Evolutionary conservation across 1,140 invertebrate species (phyloP).

Genomic region (Triops longicaudatus): DNA sequence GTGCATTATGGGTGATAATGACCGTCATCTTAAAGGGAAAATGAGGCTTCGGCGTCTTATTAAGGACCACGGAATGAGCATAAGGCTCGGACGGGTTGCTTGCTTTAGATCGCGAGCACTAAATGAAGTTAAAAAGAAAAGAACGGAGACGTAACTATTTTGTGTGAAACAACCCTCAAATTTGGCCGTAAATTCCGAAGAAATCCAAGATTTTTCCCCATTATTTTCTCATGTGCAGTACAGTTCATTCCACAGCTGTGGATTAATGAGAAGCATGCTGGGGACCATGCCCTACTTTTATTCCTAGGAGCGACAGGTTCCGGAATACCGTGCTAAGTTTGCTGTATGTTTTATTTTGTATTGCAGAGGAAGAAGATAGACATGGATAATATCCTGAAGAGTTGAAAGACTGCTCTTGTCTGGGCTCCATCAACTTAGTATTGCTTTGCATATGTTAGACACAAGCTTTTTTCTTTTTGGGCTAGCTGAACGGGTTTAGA

Average conservation of each 20-base stretch:
- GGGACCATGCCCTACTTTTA: not conserved
- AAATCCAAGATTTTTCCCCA: not conserved
- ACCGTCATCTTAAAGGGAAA: not conserved
- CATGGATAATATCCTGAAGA: constrained; percentile 8
- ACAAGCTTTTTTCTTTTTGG: not conserved
- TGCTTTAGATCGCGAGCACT: not conserved
- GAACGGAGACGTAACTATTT: not conserved
- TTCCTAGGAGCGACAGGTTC: not conserved
- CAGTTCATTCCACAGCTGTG: not conserved
- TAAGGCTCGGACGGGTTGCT: not conserved
- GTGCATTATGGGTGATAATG: constrained; percentile 15
- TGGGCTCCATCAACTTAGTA: constrained; percentile 14
- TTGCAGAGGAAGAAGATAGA: not conserved
- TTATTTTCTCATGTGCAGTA: not conserved
- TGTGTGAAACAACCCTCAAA: not conserved
- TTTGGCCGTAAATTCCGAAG: not conserved
- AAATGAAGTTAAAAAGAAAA: not conserved
- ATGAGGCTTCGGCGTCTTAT: constrained; percentile 2
- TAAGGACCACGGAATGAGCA: not conserved
- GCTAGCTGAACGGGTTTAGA: not conserved
- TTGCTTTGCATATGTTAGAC: constrained; percentile 7
- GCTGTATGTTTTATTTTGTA: not conserved
- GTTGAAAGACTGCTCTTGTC: constrained; percentile 11
- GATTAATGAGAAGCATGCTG: not conserved
- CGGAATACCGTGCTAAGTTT: not conserved